Base-by-base conservation (phyloP, 1,140 invertebrate species). In the Streblospio benedicti region DNA sequence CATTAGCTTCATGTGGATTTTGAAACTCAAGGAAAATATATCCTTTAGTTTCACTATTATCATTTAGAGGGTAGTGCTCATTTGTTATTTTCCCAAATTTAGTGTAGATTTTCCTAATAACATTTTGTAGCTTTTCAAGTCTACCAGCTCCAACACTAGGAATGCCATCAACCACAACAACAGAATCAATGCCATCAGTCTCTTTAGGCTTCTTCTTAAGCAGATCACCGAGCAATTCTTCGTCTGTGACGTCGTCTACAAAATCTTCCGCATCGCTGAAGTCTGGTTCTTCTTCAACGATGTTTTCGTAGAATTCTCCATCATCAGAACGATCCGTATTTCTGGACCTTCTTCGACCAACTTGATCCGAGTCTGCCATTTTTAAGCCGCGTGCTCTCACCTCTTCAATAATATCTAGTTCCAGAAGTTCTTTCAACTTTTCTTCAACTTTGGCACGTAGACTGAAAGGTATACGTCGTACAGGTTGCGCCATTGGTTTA, bases 231-330 rank as follows among this genome's bases (percentile, higher is more conserved):
- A 97, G 79, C 20, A 97, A 80, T 73, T 94, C 93, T 83, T 96
- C 91, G 74, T 98, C 93, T 30, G 84, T 80, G 61, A 97, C 85
- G 75, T 93, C 87, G 75, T 98, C 95, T 1, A 89, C 87, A 76
- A 84, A 98, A 70, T 85, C 92, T 71, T 95, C 91, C 0, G 92
- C 89, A 84, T 98, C 95, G 69, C 88, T 91, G 78, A 97, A 98
- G 79, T 91, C 88, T 0, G 90, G 89, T 71, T 94, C 91, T 69
- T 93, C 89, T 44, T 88, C 87, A 16, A 69, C 65, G 23, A 57
- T 50, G 27, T 61, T 53, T 54, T 47, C 41, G 5, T 62, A 47
- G 20, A 27, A n/a, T 35, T 20, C 41, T 14, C 30, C 2, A 23
- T 30, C 23, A 9, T 32, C 14, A 9, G 9, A 14, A 43, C 35